Evolutionary conservation across 2,888 invertebrate species (phyloP), one percentile per base, ranked within the genome.

Genomic region (Meloe dianella): DNA sequence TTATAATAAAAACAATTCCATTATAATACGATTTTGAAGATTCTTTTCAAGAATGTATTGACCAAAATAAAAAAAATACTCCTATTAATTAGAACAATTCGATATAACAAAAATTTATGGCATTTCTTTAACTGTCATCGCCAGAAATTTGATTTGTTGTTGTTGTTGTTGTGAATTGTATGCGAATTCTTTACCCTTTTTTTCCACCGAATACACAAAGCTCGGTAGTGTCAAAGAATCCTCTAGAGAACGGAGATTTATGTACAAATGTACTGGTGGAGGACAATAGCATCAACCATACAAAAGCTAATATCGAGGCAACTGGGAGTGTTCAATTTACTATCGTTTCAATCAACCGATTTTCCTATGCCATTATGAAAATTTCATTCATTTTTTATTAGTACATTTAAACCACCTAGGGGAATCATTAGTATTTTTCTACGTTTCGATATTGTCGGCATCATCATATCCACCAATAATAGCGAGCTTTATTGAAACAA

Each of bases 161-260:
- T 54, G 41, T 54, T 24, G 54, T 54, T 51, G 27, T 54, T 54
- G 41, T 27, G 54, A 54, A 2, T 54, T 54, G 54, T 54, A n/a
- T 24, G 54, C 24, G 54, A 54, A 54, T 54, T 54, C 24, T 54
- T 12, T 27, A 24, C 14, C 27, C 24, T 3, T 7, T 10, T 20
- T 20, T 47, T 47, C 7, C 7, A n/a, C 30, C 30, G 7, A 30
- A 6, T 8, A 20, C n/a, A 41, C 41, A 17, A 22, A 51, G 20
- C 12, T 51, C 51, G 10, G 51, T 7, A 27, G 27, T 54, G 54
- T 24, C 54, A 27, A 54, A 54, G 54, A 54, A 54, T 54, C 54
- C 54, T 54, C 54, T 24, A 24, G 27, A 54, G 54, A 67, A 61
- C 54, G 41, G 67, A 61, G 67, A 67, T 67, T 67, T 67, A 67